Evolutionary conservation across 2,797 vertebrate genomes (phyloP).

Genomic region (Sciurus carolinensis): DNA sequence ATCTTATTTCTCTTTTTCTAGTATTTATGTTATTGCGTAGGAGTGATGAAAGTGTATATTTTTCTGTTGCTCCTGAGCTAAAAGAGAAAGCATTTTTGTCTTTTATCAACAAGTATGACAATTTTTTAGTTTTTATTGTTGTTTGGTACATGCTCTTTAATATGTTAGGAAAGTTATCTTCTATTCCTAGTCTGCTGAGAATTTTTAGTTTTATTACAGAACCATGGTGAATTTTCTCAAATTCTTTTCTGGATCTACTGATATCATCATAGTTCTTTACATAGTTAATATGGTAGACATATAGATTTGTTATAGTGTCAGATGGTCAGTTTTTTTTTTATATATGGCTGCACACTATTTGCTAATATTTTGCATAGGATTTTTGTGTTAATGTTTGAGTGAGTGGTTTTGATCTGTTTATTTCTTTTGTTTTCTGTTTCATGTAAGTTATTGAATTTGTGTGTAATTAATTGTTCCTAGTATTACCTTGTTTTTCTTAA

Average conservation of each 20-base stretch:
- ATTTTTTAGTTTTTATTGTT: neutral
- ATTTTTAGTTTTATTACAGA: neutral
- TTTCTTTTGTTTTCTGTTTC: constrained; percentile 42
- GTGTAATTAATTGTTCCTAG: neutral
- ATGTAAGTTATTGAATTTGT: neutral
- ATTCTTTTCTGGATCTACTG: neutral
- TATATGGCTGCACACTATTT: neutral
- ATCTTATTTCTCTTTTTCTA: neutral
- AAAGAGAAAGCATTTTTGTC: neutral
- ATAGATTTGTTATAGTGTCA: neutral
- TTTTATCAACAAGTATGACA: neutral
- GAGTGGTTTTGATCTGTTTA: neutral
- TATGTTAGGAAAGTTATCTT: neutral
- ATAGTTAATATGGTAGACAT: neutral
- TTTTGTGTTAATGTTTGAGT: neutral
- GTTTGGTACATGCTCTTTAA: neutral
- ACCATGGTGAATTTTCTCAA: neutral
- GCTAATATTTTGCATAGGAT: neutral
- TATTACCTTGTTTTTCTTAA: neutral
- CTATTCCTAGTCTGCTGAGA: neutral
- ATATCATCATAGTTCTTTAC: neutral
- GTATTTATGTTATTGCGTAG: neutral
- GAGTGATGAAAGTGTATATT: neutral
- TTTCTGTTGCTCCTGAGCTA: neutral
- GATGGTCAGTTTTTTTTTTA: neutral